Conservation (phyloP, 2,888 invertebrate genomes). For the Coenonympha arcania region DNA sequence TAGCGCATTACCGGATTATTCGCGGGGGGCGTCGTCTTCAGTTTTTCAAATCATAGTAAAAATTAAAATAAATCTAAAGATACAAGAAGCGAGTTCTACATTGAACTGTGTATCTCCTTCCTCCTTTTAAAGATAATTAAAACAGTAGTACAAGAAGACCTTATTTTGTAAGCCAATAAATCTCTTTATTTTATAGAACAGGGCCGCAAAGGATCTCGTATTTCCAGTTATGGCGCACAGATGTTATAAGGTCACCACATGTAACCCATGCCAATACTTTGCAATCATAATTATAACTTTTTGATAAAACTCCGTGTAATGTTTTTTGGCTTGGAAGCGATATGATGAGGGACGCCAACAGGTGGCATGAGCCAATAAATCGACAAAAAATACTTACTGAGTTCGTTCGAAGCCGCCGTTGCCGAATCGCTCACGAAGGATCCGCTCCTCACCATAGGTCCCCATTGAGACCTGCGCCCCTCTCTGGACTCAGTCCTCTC, state of each 20-base stretch:
- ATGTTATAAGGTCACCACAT: conserved; percentile 23
- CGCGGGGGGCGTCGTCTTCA: too few relatives aligned
- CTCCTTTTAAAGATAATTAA: background rate
- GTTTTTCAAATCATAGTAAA: too few relatives aligned
- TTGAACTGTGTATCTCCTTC: too few relatives aligned
- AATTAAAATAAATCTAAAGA: too few relatives aligned
- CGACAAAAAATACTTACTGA: conserved; percentile 60
- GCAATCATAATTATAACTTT: conserved; percentile 12
- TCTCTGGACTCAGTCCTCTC: conserved; percentile 65
- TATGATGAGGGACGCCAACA: conserved; percentile 45
- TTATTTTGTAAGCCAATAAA: conserved; percentile 2
- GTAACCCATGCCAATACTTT: conserved; percentile 17
- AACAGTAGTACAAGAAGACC: background rate
- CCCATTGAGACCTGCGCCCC: conserved; percentile 62
- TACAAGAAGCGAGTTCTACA: too few relatives aligned
- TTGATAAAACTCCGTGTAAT: conserved; percentile 17
- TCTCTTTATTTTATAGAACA: conserved; percentile 15
- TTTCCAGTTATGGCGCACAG: conserved; percentile 30
- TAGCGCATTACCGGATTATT: too few relatives aligned
- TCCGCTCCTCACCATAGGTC: conserved; percentile 52
- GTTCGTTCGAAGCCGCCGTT: conserved; percentile 56
- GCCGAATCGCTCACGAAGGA: conserved; percentile 55
- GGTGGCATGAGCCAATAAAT: conserved; percentile 50
- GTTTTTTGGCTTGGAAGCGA: conserved; percentile 22
- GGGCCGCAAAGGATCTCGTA: conserved; percentile 23